Conservation (phyloP, 2,888 invertebrate species). For the Sminthurinus aureus region DNA sequence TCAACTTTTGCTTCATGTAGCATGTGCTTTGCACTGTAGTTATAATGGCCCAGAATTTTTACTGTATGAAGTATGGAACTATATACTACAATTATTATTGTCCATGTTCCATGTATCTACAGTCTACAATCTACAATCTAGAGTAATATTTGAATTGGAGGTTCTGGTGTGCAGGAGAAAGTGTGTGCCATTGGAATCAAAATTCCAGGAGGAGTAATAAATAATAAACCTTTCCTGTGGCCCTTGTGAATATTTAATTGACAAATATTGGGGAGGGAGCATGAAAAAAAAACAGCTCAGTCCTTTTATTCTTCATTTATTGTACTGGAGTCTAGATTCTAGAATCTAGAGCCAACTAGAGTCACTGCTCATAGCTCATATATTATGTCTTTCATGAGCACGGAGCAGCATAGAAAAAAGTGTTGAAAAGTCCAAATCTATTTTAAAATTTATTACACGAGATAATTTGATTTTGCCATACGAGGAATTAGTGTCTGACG, state of each 20-base stretch:
- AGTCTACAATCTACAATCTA: too few relatives aligned
- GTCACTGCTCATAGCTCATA: too few relatives aligned
- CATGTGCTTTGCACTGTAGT: neutral
- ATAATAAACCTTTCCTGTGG: neutral
- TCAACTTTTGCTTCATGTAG: neutral
- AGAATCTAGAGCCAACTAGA: too few relatives aligned
- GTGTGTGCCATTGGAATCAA: neutral
- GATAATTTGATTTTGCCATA: slow-evolving; percentile 8
- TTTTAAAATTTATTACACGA: slow-evolving; percentile 8
- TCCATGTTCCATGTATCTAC: too few relatives aligned
- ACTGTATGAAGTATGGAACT: too few relatives aligned
- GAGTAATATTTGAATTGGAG: too few relatives aligned
- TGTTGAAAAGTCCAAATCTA: slow-evolving; percentile 11
- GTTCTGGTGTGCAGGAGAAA: too few relatives aligned
- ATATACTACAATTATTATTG: too few relatives aligned
- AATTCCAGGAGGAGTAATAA: slow-evolving; percentile 12
- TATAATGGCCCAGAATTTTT: neutral
- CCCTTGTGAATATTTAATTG: slow-evolving; percentile 19
- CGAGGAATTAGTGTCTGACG: neutral
- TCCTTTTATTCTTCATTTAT: neutral
- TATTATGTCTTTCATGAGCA: neutral
- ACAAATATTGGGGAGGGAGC: slow-evolving; percentile 8
- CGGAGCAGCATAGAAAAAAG: neutral
- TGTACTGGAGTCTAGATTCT: neutral
- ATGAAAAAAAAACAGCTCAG: neutral